Base-by-base conservation (phyloP, 2,113 vertebrate species). In the Tetrao urogallus region DNA sequence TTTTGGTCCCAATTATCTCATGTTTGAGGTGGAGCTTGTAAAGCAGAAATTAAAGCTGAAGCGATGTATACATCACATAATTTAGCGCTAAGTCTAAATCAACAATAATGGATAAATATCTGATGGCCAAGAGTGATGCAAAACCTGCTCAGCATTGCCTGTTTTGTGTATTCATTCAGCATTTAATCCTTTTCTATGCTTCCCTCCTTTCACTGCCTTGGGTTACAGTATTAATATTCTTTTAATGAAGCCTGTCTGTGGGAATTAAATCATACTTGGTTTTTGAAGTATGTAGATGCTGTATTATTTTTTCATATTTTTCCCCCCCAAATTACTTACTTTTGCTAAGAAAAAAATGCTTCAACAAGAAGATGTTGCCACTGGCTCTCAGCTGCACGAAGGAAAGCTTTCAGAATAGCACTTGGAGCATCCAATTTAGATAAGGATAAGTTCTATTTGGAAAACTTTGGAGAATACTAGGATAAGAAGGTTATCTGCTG, bases 401-500 rank as follows among this genome's bases (percentile, higher is more conserved):
- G 28, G 79, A 95, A 87, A 93, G 16, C 60, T 88, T 84, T 81
- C 69, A 90, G 89, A 95, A 58, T 16, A 88, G 70, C n/a, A 42
- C 36, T 90, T 69, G 16, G 54, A 90, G 36, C 28, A 57, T 71
- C 72, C 87, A 88, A 65, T 94, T 94, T 94, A 96, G 93, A 90
- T 96, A 93, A 86, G 52, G 27, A 19, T 63, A 70, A 86, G 32
- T 81, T 92, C 36, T 90, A 73, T 76, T 63, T 42, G 40, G 61
- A 90, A 93, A 88, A 88, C 61, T 94, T 91, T 90, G 69, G 85
- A 94, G 73, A 93, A 90, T 61, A 24, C 17, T 84, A 50, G 88
- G 80, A 93, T 94, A 90, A 94, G 76, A 76, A 91, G 66, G 83
- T 88, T 97, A 92, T 95, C 92, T 95, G 70, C 69, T 91, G 91